phyloP scores from a whole-genome alignment of 2,888 invertebrate species.

The Netelia melanura region DNA sequence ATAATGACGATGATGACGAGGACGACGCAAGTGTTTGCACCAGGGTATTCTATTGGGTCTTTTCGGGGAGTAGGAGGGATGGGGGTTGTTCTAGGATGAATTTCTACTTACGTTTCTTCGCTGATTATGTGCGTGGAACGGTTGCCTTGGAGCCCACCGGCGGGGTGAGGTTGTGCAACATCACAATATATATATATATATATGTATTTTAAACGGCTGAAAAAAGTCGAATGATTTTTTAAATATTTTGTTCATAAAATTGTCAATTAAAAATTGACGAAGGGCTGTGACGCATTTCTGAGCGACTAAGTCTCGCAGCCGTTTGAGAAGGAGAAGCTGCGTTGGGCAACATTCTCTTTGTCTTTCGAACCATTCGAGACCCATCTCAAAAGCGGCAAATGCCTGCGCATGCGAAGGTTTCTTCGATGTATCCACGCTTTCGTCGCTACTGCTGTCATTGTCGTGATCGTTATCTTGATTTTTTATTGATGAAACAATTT shows the following conservation, averaged over 20 bases:
- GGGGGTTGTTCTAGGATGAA: too few species aligned
- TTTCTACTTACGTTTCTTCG: too few species aligned
- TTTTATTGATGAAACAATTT: slow-evolving; percentile 44
- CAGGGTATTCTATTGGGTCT: too few species aligned
- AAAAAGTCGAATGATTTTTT: slow-evolving; percentile 3
- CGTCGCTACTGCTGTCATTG: slow-evolving; percentile 42
- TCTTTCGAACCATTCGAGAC: slow-evolving; percentile 23
- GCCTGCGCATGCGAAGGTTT: slow-evolving; percentile 53
- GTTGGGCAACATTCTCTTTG: slow-evolving; percentile 44
- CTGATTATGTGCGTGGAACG: too few species aligned
- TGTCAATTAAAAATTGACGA: not conserved
- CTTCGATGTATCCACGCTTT: slow-evolving; percentile 36
- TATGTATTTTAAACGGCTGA: too few species aligned
- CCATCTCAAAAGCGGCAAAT: slow-evolving; percentile 63
- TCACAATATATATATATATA: too few species aligned
- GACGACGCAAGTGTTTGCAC: too few species aligned
- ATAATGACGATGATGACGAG: too few species aligned
- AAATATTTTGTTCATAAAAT: not conserved
- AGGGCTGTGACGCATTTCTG: slow-evolving; percentile 33
- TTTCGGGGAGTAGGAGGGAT: too few species aligned
- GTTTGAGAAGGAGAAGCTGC: slow-evolving; percentile 48
- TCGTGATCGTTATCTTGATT: slow-evolving; percentile 57
- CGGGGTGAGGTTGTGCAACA: too few species aligned
- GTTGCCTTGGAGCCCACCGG: too few species aligned
- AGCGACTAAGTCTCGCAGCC: slow-evolving; percentile 52